phyloP scores from a whole-genome alignment of 2,113 vertebrate genomes.

The Mystacornis crossleyi region DNA sequence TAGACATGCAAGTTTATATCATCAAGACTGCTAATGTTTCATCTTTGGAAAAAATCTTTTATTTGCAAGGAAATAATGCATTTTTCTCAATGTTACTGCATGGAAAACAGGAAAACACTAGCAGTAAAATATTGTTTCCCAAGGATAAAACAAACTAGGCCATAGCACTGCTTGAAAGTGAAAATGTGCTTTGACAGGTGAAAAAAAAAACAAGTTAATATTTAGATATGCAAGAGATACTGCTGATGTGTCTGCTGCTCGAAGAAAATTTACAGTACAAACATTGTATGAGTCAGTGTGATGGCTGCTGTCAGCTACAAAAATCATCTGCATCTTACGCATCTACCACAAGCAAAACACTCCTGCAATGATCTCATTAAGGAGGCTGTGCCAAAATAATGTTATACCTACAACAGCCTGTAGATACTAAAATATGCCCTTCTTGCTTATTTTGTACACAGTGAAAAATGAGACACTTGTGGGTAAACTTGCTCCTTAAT shows the following conservation, averaged over 20 bases:
- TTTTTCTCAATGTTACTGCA: background rate
- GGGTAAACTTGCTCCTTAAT: background rate
- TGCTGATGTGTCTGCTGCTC: background rate
- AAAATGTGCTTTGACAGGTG: no score
- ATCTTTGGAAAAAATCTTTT: background rate
- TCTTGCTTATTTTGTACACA: conserved; percentile 2
- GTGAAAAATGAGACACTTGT: conserved; percentile 17
- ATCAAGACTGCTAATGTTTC: background rate
- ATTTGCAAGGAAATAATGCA: background rate
- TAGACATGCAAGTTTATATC: background rate
- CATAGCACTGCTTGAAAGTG: background rate
- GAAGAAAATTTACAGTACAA: background rate
- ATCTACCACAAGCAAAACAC: conserved; percentile 3
- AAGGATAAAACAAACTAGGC: background rate
- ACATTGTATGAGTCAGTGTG: background rate
- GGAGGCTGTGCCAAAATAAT: background rate
- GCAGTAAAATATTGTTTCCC: background rate
- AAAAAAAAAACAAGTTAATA: background rate
- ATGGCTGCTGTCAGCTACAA: background rate
- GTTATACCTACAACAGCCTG: background rate
- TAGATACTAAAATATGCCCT: background rate
- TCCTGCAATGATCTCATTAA: conserved; percentile 26
- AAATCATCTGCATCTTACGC: background rate
- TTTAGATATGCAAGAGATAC: background rate
- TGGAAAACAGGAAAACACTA: background rate